phyloP scores from a whole-genome alignment of 2,797 vertebrate species.

The Neomorphus geoffroyi region DNA sequence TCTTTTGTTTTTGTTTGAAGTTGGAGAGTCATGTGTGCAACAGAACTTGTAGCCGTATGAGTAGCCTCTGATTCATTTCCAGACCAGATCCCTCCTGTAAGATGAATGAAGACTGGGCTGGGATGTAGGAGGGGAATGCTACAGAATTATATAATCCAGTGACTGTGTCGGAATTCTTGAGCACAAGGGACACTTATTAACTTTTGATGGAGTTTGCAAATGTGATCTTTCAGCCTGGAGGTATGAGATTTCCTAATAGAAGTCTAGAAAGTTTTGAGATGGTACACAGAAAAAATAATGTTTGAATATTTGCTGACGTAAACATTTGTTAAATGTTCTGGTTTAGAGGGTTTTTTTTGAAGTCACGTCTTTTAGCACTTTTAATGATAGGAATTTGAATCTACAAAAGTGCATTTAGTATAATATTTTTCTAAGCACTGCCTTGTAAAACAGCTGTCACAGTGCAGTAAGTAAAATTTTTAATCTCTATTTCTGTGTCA shows the following conservation, averaged over 20 bases:
- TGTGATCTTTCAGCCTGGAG: neutral
- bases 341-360: neutral
- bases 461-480: neutral
- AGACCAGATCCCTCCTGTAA: neutral
- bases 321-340: neutral
- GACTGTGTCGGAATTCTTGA: neutral
- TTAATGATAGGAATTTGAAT: neutral
- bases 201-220: neutral
- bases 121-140: neutral
- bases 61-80: neutral
- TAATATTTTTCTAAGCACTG: neutral
- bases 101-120: neutral
- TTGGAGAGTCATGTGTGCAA: neutral
- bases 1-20: neutral
- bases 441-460: neutral
- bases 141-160: neutral
- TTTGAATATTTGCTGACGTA: neutral
- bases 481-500: neutral
- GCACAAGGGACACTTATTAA: neutral
- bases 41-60: neutral
- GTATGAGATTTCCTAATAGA: neutral
- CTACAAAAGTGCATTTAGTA: neutral
- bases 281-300: neutral
- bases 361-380: neutral
- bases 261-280: neutral